Percentiles rank a stretch among this genome's conserved stretches.
Conservation (phyloP, 2,797 vertebrate species). For the Mormyrops boulengeri region DNA sequence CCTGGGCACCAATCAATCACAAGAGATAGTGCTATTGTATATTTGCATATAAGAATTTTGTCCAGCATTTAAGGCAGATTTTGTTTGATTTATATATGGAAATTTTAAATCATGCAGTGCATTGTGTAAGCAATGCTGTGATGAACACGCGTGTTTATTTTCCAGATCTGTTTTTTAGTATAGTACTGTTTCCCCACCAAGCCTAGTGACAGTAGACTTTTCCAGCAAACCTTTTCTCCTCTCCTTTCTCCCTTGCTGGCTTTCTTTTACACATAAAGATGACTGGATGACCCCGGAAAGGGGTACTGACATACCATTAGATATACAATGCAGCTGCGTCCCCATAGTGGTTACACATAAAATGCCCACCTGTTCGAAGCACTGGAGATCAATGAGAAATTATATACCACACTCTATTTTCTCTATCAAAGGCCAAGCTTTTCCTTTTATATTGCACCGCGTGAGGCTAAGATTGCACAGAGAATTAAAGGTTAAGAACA, state of each 20-base stretch:
- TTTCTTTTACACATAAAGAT: slow-evolving; percentile 42
- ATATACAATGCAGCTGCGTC: slow-evolving; percentile 17
- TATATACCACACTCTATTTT: slow-evolving; percentile 15
- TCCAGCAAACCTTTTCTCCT: slow-evolving; percentile 24
- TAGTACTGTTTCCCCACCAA: slow-evolving; percentile 46
- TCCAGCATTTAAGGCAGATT: not conserved
- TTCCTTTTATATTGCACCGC: not conserved
- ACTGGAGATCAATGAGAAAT: not conserved
- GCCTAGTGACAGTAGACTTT: slow-evolving; percentile 44
- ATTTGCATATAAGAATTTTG: not conserved
- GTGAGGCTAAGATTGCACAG: not conserved
- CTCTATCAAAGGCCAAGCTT: not conserved
- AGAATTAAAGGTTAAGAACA: not conserved
- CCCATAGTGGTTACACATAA: slow-evolving; percentile 7
- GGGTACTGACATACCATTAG: slow-evolving; percentile 24
- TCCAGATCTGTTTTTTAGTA: not conserved
- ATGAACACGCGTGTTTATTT: not conserved
- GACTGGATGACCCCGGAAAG: slow-evolving; percentile 36
- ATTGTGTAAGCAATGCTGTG: not conserved
- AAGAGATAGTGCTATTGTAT: not conserved
- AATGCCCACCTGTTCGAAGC: not conserved
- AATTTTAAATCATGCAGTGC: not conserved
- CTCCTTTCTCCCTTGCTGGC: slow-evolving; percentile 41
- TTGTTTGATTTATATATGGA: not conserved
- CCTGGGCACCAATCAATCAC: not conserved